Evolutionary conservation across 2,888 invertebrate species (phyloP), one percentile per base, ranked within the genome.

Genomic region (Drosophila demipolita): DNA sequence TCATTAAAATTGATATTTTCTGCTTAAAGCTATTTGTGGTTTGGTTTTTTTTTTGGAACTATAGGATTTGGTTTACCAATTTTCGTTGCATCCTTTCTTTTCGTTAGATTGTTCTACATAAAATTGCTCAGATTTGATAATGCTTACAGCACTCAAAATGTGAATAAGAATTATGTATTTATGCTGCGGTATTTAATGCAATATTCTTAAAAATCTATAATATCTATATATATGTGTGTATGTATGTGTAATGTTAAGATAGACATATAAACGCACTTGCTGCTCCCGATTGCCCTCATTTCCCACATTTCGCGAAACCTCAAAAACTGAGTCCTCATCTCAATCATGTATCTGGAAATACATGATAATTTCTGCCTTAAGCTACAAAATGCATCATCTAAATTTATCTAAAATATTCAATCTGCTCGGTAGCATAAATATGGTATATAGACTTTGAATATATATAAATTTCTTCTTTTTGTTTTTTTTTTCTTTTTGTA

Each of bases 311-410:
- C 59, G 90, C 59, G 90, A 90, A 90, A 90, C 90, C 90, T 90
- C 90, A 89, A 87, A 85, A 90, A 89, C 90, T 90, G 89, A 88
- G 90, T 83, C 75, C 81, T 80, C 79, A 73, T 68, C 48, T 68
- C 45, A 50, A 66, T 49, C 49, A 60, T 72, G 65, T 36, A 70
- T 42, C 17, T 11, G 17, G 50, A 63, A 55, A 66, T 66, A 54
- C 52, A 66, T 57, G 71, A 71, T 20, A 63, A 65, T 65, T 50
- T 63, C 33, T 66, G 35, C 11, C 75, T 84, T 73, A 76, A 26
- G 62, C 72, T 80, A 82, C 70, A 77, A 80, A 83, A 83, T 78
- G 81, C 78, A 76, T 75, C 64, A 58, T 60, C 78, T 75, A 74
- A 78, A 80, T 88, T 86, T 80, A 82, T 89, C 89, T 87, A 87